A percentile compares a stretch with the other conserved stretches of the same genome.
phyloP scores from a whole-genome alignment of 2,888 invertebrate genomes.

The Dorcus parallelipipedus region DNA sequence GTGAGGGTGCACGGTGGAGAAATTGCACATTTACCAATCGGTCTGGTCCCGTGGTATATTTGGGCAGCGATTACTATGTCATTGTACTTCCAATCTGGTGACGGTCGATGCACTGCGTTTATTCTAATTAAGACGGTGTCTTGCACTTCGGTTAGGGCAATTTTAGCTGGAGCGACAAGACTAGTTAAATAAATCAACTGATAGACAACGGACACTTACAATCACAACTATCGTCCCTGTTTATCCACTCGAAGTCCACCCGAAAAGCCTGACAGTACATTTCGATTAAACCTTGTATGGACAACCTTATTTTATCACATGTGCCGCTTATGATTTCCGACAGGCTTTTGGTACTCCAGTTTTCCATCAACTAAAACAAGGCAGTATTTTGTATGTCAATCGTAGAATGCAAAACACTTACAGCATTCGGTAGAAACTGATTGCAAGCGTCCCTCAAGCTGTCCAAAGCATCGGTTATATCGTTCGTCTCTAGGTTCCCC shows the following conservation, averaged over 20 bases:
- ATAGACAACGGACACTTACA: slow-evolving; percentile 38
- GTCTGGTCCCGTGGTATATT: slow-evolving; percentile 84
- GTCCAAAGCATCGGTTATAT: slow-evolving; percentile 73
- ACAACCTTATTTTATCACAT: slow-evolving; percentile 71
- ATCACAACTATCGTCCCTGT: slow-evolving; percentile 27
- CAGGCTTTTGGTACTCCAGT: slow-evolving; percentile 48
- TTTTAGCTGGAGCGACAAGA: slow-evolving; percentile 55
- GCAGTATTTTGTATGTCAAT: background rate
- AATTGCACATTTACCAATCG: slow-evolving; percentile 68
- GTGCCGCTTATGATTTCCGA: slow-evolving; percentile 63
- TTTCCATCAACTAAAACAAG: slow-evolving; percentile 25
- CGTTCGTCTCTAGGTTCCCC: slow-evolving; percentile 84
- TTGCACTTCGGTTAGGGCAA: slow-evolving; percentile 65
- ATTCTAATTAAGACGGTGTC: slow-evolving; percentile 78
- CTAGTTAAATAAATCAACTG: slow-evolving; percentile 1
- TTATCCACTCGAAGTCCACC: slow-evolving; percentile 73
- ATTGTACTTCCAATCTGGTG: slow-evolving; percentile 76
- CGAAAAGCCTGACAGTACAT: slow-evolving; percentile 83
- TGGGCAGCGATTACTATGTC: slow-evolving; percentile 83
- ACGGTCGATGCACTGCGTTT: slow-evolving; percentile 77
- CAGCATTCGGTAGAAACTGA: slow-evolving; percentile 28
- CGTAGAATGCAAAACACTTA: slow-evolving; percentile 24
- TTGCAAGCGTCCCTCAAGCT: slow-evolving; percentile 35
- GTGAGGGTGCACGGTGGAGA: slow-evolving; percentile 67
- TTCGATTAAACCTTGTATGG: slow-evolving; percentile 78